Percentiles rank a stretch among this genome's conserved stretches.
These are phyloP conservation scores for Styela clava DNA, from an alignment of 23 tunicate genomes.

Conservation along the genomic window DNA sequence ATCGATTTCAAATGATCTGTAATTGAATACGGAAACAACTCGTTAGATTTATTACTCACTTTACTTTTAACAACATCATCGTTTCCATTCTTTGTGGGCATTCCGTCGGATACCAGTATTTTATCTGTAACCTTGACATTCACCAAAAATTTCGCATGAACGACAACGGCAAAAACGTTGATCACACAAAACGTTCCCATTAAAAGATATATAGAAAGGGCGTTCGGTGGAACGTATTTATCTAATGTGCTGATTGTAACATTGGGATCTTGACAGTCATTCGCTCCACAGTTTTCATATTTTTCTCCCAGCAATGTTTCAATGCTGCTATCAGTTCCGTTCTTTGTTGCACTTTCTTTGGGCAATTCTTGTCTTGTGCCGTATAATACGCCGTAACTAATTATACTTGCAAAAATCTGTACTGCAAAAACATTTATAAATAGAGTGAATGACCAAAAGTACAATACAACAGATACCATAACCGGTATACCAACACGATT, in stretches of 20 bases:
- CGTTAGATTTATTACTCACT: too few species aligned
- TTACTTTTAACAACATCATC: too few species aligned
- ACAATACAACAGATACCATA: too few species aligned
- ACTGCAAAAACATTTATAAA: too few species aligned
- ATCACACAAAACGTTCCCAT: constrained; percentile 45
- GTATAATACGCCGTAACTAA: background rate
- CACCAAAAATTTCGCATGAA: constrained; percentile 11
- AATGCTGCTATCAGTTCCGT: background rate
- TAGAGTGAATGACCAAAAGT: too few species aligned
- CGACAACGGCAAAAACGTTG: constrained; percentile 32
- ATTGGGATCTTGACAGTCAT: constrained; percentile 78
- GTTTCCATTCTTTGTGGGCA: too few species aligned
- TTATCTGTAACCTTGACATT: background rate
- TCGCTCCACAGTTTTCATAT: constrained; percentile 37
- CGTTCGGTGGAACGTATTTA: constrained; percentile 44
- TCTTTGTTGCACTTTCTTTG: background rate
- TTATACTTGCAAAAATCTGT: background rate
- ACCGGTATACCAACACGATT: too few species aligned
- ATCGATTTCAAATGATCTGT: too few species aligned
- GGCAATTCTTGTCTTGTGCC: background rate
- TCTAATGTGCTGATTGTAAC: constrained; percentile 22
- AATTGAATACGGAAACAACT: too few species aligned
- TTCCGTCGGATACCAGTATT: background rate
- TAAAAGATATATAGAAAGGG: constrained; percentile 33
- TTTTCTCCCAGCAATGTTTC: background rate